A percentile compares a stretch with the other conserved stretches of the same genome.
Evolutionary conservation across 2,113 vertebrate species (phyloP).

Genomic region (Pseudonaja textilis): DNA sequence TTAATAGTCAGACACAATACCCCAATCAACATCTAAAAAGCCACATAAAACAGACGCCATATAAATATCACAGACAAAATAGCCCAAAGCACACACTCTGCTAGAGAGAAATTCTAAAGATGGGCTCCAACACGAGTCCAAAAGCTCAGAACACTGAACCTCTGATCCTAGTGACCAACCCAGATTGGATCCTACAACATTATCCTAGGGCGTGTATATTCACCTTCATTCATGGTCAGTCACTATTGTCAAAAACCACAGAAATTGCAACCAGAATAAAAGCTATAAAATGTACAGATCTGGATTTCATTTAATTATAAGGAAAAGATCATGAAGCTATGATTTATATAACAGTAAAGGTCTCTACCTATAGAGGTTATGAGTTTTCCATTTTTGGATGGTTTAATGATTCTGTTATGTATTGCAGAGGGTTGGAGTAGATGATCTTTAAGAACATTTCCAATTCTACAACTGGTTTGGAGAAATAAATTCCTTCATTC

Average conservation of each 20-base stretch:
- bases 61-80: neutral
- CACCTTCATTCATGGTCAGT: neutral
- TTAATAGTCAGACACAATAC: neutral
- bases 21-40: neutral
- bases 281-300: neutral
- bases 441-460: neutral
- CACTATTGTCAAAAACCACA: neutral
- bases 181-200: neutral
- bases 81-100: neutral
- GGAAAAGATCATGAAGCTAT: neutral
- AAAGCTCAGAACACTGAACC: neutral
- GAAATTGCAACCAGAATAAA: neutral
- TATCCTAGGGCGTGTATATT: neutral
- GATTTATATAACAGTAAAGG: neutral
- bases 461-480: neutral
- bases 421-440: neutral
- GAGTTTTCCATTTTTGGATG: neutral
- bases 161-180: neutral
- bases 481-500: neutral
- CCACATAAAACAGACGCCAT: neutral
- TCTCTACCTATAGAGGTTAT: neutral
- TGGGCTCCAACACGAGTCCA: neutral
- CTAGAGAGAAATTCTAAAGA: neutral
- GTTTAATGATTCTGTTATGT: neutral
- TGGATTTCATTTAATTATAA: neutral